Conservation (phyloP, 2,797 vertebrate species). For the Gastrophryne carolinensis region DNA sequence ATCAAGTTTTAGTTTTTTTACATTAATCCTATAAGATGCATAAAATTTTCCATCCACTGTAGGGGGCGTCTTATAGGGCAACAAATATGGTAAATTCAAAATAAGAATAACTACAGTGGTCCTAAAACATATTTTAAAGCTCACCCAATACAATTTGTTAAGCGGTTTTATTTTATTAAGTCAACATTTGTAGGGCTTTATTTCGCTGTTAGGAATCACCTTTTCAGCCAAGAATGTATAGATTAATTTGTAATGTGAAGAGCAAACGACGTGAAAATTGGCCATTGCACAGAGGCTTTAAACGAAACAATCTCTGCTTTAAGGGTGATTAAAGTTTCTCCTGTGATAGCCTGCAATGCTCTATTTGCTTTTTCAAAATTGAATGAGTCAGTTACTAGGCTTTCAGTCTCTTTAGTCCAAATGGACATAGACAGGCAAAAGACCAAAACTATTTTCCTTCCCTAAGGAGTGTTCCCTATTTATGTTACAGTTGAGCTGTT, state of each 20-base stretch:
- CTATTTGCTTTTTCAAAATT: conserved; percentile 35
- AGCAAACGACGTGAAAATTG: background rate
- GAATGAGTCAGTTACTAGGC: conserved; percentile 40
- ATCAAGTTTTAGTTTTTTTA: too few relatives aligned
- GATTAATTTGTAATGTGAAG: background rate
- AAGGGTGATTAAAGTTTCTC: conserved; percentile 38
- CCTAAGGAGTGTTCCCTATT: conserved; percentile 50
- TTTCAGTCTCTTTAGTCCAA: conserved; percentile 37
- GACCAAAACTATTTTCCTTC: conserved; percentile 50
- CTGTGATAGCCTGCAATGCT: conserved; percentile 27
- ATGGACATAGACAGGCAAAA: conserved; percentile 49
- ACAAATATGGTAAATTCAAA: too few relatives aligned
- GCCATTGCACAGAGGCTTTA: background rate
- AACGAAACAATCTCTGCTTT: conserved; percentile 31
- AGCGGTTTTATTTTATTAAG: background rate
- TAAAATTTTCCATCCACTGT: too few relatives aligned
- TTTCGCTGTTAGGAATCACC: background rate
- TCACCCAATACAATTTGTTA: background rate
- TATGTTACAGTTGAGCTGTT: conserved; percentile 53
- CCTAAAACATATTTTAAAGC: too few relatives aligned
- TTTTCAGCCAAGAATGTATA: background rate
- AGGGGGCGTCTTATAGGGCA: too few relatives aligned
- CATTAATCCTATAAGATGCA: too few relatives aligned
- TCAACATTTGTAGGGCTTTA: background rate
- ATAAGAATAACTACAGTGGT: too few relatives aligned